Percentiles rank a stretch among this genome's conserved stretches.
phyloP scores from a whole-genome alignment of 2,113 vertebrate genomes.

The Eleginops maclovinus region DNA sequence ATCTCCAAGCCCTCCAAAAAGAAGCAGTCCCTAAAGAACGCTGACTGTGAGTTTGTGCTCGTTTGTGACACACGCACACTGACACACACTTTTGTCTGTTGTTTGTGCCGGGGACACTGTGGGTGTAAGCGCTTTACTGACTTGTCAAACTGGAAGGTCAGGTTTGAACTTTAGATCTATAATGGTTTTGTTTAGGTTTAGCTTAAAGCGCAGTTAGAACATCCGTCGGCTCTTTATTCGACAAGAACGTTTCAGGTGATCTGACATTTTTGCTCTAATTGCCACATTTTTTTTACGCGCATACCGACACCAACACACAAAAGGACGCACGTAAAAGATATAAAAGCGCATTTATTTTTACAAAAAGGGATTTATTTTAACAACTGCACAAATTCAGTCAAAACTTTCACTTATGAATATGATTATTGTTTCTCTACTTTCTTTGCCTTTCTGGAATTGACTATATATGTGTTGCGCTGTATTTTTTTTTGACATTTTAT shows the following conservation, averaged over 20 bases:
- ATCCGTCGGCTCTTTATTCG: no score
- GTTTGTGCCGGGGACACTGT: background rate
- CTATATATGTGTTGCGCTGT: no score
- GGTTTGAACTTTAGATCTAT: background rate
- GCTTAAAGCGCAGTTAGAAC: no score
- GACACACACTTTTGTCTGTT: background rate
- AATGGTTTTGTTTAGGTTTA: background rate
- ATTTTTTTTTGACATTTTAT: no score
- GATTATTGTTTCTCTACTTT: background rate
- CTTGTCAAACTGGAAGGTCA: background rate
- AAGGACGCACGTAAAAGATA: background rate
- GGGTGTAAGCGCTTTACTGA: background rate
- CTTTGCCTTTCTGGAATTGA: no score
- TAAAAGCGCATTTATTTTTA: background rate
- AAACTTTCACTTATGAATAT: no score
- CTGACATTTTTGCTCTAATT: no score
- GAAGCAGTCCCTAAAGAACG: conserved; percentile 99
- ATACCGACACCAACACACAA: no score
- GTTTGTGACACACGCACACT: background rate
- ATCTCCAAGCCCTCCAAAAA: conserved; percentile 99
- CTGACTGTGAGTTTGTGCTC: conserved; percentile 90
- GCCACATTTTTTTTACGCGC: no score
- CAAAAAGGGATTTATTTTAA: background rate
- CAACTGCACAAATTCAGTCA: background rate
- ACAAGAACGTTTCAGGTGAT: no score